Conservation (phyloP, 2,888 invertebrate species). For the Imbricaverruca yamaguchii region DNA sequence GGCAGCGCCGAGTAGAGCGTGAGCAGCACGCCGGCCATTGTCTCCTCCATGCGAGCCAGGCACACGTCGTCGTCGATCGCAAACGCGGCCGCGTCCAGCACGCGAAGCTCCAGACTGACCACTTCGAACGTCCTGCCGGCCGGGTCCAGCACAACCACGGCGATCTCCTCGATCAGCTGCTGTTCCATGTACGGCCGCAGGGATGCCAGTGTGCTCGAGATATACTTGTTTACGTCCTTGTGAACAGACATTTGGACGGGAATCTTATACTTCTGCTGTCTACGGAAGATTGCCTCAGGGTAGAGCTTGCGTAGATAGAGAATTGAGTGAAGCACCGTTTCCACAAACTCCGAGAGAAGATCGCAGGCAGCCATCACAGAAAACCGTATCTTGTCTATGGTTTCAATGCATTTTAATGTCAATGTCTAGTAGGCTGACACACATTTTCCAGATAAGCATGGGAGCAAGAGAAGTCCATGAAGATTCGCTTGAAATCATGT, state of each 20-base stretch:
- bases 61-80: background rate
- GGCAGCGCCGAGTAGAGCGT: background rate
- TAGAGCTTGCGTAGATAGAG: background rate
- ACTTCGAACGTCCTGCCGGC: background rate
- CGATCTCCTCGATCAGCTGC: background rate
- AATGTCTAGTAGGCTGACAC: no score
- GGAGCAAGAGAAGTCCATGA: no score
- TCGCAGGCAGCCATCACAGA: background rate
- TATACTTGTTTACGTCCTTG: background rate
- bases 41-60: background rate
- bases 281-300: background rate
- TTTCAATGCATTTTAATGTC: no score
- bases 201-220: background rate
- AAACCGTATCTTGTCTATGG: background rate
- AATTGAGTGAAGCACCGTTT: background rate
- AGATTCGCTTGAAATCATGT: no score
- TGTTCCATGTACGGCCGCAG: background rate
- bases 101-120: background rate
- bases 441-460: no score
- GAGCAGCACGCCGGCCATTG: background rate
- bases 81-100: background rate
- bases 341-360: background rate
- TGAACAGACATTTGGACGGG: background rate
- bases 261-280: background rate
- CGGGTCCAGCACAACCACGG: background rate